Evolutionary conservation across 2,888 invertebrate species (phyloP), one percentile per base, ranked within the genome.

Genomic region (Drosophila rubida): DNA sequence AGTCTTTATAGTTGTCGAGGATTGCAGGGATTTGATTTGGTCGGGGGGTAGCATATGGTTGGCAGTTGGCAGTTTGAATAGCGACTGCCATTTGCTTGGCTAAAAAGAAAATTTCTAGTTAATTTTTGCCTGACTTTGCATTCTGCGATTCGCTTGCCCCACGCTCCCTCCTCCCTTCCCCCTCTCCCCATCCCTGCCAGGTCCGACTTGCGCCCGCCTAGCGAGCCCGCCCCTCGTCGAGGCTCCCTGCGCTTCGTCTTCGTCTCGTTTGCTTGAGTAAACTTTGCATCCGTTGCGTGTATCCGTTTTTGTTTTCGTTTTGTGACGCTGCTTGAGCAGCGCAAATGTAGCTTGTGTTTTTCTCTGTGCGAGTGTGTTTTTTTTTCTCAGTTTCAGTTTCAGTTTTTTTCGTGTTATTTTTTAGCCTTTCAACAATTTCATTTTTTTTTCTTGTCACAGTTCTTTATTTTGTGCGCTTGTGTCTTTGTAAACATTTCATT

Each of bases 401-500:
- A 25, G 44, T 41, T 23, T 37, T 46, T 25, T 45, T 53, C 61
- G 53, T 60, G 44, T 60, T 60, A 42, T 74, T 69, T 66, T 80
- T 65, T 62, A 75, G 72, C 85, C 80, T 73, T 85, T 79, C 87
- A 85, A 70, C 73, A 69, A 64, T 62, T 51, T 69, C 41, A 14
- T 13, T 2, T 30, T 51, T 39, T 61, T 67, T 60, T 62, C 67
- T 77, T 60, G 62, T 81, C 82, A 80, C 83, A 82, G 79, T 70
- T 67, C 68, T 71, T 83, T 77, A 75, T 68, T 70, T 75, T 69
- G 71, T 69, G 61, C 61, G 68, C 64, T 69, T 75, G 81, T 80
- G 81, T 79, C 89, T 89, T 80, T 83, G 87, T 83, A 86, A 90
- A 87, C 87, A 90, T 89, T 90, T 87, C 86, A 89, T 90, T 91